Conservation (phyloP, 2,113 vertebrate species). For the Paramisgurnus dabryanus region DNA sequence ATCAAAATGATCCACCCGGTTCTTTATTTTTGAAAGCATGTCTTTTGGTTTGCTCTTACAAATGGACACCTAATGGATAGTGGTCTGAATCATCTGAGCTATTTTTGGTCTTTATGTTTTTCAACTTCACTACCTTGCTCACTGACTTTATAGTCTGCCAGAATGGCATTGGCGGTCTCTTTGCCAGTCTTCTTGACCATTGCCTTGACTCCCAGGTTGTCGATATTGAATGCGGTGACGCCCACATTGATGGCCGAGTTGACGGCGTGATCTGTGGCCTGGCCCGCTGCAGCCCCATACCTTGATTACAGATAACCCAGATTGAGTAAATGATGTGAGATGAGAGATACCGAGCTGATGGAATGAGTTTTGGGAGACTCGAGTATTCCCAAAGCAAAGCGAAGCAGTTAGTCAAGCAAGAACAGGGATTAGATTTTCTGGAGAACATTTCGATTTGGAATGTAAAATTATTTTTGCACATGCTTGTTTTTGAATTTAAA, state of each 20-base stretch:
- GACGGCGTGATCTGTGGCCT: slow-evolving; percentile 88
- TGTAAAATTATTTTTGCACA: neutral
- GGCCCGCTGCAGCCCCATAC: slow-evolving; percentile 89
- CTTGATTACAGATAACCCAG: slow-evolving; percentile 71
- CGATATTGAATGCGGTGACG: slow-evolving; percentile 90
- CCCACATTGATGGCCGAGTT: slow-evolving; percentile 95
- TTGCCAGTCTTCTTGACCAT: slow-evolving; percentile 92
- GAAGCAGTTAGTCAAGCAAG: slow-evolving; percentile 54
- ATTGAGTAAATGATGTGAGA: slow-evolving; percentile 45
- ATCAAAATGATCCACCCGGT: neutral
- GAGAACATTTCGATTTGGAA: neutral
- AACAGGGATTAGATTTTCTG: slow-evolving; percentile 46
- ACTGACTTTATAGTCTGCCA: slow-evolving; percentile 89
- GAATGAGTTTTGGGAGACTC: slow-evolving; percentile 4
- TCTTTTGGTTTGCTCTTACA: neutral
- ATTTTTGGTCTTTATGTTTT: slow-evolving; percentile 56
- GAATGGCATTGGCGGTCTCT: slow-evolving; percentile 84
- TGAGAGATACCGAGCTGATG: slow-evolving; percentile 21
- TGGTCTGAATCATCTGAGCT: slow-evolving; percentile 4
- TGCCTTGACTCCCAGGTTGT: slow-evolving; percentile 93
- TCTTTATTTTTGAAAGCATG: neutral
- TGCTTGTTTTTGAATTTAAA: neutral
- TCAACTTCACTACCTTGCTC: slow-evolving; percentile 59
- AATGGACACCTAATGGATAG: neutral
- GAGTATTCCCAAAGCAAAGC: neutral